A percentile compares a stretch with the other conserved stretches of the same genome.
Conservation (phyloP, 2,113 vertebrate genomes). For the Toxotes jaculatrix region DNA sequence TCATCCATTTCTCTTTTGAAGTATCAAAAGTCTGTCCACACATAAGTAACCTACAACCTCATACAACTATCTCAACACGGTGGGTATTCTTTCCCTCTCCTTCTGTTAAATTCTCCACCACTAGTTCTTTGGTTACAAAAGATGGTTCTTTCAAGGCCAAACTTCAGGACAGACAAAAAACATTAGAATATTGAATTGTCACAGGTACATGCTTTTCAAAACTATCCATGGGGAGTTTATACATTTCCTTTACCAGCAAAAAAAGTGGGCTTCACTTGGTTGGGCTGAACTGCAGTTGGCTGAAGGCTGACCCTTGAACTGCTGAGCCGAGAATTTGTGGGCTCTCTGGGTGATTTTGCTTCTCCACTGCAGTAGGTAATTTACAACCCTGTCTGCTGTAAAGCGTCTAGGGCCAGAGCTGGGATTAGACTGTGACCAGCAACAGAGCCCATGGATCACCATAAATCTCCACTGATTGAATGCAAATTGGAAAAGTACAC, state of each 20-base stretch:
- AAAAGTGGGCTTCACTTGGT: conserved; percentile 26
- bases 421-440: conserved; percentile 78
- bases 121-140: neutral
- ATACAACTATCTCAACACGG: neutral
- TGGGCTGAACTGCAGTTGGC: conserved; percentile 40
- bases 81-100: neutral
- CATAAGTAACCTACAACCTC: neutral
- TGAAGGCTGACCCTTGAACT: conserved; percentile 71
- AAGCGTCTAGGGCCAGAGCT: conserved; percentile 71
- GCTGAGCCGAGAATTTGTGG: conserved; percentile 75
- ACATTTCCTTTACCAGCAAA: conserved; percentile 24
- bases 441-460: conserved; percentile 75
- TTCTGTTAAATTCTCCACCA: neutral
- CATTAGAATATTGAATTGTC: conserved; percentile 14
- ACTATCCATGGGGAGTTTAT: conserved; percentile 34
- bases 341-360: conserved; percentile 61
- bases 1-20: neutral
- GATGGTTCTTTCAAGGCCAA: neutral
- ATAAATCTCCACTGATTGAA: conserved; percentile 83
- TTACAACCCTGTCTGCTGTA: conserved; percentile 78
- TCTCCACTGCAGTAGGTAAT: conserved; percentile 71
- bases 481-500: conserved; percentile 82
- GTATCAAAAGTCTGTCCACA: neutral
- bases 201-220: conserved; percentile 36
- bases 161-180: conserved; percentile 1